A percentile compares a stretch with the other conserved stretches of the same genome.
Conservation (phyloP, 2,113 vertebrate species). For the Callipepla squamata region DNA sequence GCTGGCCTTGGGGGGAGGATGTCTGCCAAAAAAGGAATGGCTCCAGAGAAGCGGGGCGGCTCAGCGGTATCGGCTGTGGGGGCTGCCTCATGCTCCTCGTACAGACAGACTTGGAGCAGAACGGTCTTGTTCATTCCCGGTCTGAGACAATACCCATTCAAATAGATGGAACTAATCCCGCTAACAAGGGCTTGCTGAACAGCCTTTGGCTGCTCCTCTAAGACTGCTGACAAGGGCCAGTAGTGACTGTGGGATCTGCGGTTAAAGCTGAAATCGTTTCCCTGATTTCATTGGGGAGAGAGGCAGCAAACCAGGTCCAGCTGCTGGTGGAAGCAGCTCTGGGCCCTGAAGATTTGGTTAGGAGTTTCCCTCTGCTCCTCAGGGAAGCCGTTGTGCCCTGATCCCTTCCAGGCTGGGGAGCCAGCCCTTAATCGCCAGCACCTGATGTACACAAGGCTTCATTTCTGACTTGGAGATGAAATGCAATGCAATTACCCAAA, state of each 20-base stretch:
- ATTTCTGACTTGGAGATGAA: constrained; percentile 28
- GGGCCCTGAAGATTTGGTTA: neutral
- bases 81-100: accelerated
- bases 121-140: constrained; percentile 42
- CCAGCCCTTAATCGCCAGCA: neutral
- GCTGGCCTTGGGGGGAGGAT: neutral
- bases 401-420: accelerated
- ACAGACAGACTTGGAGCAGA: neutral
- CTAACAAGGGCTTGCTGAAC: neutral
- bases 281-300: neutral
- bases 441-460: neutral
- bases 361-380: neutral
- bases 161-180: constrained; percentile 5
- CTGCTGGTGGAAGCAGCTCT: neutral
- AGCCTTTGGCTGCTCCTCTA: constrained; percentile 20
- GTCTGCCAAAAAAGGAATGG: neutral
- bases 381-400: neutral
- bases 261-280: neutral
- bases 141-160: constrained; percentile 56
- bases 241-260: constrained; percentile 18
- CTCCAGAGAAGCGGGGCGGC: neutral
- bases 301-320: neutral
- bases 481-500: neutral
- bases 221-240: constrained; percentile 11
- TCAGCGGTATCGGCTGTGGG: accelerated